Percentiles rank a stretch among this genome's conserved stretches.
phyloP scores from a whole-genome alignment of 2,797 vertebrate species.

The Delichon dasypus region DNA sequence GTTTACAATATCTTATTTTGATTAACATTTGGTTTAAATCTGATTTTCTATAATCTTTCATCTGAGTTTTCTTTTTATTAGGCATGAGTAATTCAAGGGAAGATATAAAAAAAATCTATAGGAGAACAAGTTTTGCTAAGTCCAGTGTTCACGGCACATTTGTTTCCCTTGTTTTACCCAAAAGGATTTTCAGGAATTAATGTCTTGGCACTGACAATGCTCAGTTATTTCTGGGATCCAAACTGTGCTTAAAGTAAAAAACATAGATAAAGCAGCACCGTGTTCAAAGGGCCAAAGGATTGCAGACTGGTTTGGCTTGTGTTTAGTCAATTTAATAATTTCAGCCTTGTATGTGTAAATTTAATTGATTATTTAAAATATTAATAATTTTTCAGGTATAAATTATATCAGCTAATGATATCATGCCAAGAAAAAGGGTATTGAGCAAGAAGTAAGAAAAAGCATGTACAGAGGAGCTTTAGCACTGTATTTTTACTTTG shows the following conservation, averaged over 20 bases:
- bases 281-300: neutral
- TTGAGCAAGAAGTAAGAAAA: neutral
- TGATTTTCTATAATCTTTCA: neutral
- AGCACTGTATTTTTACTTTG: neutral
- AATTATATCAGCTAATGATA: neutral
- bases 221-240: neutral
- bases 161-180: neutral
- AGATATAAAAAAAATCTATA: neutral
- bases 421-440: neutral
- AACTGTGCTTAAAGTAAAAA: neutral
- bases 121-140: neutral
- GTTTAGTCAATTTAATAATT: neutral
- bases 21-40: conserved; percentile 9
- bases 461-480: neutral
- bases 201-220: neutral
- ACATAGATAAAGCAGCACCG: neutral
- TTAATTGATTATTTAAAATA: neutral
- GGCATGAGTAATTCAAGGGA: neutral
- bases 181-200: neutral
- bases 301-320: neutral
- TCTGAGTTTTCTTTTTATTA: conserved; percentile 2
- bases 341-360: neutral
- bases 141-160: neutral
- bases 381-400: neutral
- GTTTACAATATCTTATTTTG: neutral